phyloP scores from a whole-genome alignment of 2,113 vertebrate genomes.

The Alexandromys fortis region DNA sequence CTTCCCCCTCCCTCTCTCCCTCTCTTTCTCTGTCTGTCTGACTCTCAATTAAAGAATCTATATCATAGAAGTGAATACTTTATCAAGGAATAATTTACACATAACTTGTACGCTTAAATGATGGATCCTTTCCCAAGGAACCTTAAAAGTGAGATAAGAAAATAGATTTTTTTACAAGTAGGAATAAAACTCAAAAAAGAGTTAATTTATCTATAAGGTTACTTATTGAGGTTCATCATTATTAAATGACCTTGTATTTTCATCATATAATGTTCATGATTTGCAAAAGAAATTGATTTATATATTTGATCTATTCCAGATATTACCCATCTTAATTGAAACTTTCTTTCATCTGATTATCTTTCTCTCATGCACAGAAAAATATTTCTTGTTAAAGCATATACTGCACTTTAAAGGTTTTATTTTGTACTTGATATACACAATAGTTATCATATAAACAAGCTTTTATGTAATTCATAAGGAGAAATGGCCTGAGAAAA shows the following conservation, averaged over 20 bases:
- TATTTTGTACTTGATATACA: slow-evolving; percentile 76
- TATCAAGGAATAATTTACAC: background rate
- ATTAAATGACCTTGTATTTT: slow-evolving; percentile 3
- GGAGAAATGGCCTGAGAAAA: slow-evolving; percentile 44
- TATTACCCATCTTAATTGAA: slow-evolving; percentile 49
- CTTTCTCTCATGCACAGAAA: slow-evolving; percentile 50
- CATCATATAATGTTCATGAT: background rate
- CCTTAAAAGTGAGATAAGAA: background rate
- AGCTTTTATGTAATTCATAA: slow-evolving; percentile 66
- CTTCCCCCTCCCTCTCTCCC: background rate
- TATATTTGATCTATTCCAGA: slow-evolving; percentile 47
- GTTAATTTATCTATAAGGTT: slow-evolving; percentile 12
- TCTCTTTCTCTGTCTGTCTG: background rate
- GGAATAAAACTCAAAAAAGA: background rate
- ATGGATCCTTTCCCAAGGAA: slow-evolving; percentile 43
- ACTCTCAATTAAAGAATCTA: background rate
- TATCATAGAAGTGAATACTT: background rate
- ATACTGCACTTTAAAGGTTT: slow-evolving; percentile 69
- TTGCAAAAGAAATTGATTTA: slow-evolving; percentile 53
- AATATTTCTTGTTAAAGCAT: slow-evolving; percentile 72
- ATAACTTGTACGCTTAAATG: background rate
- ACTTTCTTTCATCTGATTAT: slow-evolving; percentile 21
- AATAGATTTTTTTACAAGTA: slow-evolving; percentile 22
- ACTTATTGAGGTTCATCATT: background rate
- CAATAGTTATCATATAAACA: slow-evolving; percentile 15